Conservation (phyloP, 1,140 invertebrate species). For the Laupala kohalensis region DNA sequence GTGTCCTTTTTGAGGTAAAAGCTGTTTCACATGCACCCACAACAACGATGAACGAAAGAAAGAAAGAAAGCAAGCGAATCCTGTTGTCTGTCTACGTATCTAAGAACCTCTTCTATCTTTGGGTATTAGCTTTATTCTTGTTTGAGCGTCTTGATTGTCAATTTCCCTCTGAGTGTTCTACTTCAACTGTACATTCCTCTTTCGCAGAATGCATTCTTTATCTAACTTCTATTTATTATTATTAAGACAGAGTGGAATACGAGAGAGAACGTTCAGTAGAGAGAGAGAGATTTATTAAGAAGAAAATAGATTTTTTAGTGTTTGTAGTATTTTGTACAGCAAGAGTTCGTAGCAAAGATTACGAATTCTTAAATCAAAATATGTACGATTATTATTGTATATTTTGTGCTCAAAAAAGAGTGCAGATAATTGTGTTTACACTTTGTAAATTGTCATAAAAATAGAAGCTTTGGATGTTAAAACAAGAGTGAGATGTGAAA, state of each 20-base stretch:
- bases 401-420: conserved; percentile 8
- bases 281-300: conserved; percentile 10
- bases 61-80: conserved; percentile 1
- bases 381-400: conserved; percentile 11
- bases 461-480: conserved; percentile 15
- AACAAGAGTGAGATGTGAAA: neutral
- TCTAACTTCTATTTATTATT: conserved; percentile 7
- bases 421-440: conserved; percentile 11
- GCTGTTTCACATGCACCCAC: neutral
- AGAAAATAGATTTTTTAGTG: conserved; percentile 11
- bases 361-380: conserved; percentile 1
- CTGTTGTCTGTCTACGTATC: conserved; percentile 2
- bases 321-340: conserved; percentile 15
- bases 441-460: conserved; percentile 12
- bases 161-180: conserved; percentile 1
- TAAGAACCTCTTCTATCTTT: neutral
- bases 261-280: neutral
- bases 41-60: conserved; percentile 9
- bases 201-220: neutral
- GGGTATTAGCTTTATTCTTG: conserved; percentile 9
- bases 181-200: conserved; percentile 3
- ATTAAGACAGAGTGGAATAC: neutral
- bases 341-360: conserved; percentile 1
- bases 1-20: conserved; percentile 10
- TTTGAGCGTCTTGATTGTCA: conserved; percentile 3